A percentile compares a stretch with the other conserved stretches of the same genome.
These are phyloP conservation scores for Antitype chi DNA, from an alignment of 2,888 invertebrate genomes.

Conservation along the genomic window DNA sequence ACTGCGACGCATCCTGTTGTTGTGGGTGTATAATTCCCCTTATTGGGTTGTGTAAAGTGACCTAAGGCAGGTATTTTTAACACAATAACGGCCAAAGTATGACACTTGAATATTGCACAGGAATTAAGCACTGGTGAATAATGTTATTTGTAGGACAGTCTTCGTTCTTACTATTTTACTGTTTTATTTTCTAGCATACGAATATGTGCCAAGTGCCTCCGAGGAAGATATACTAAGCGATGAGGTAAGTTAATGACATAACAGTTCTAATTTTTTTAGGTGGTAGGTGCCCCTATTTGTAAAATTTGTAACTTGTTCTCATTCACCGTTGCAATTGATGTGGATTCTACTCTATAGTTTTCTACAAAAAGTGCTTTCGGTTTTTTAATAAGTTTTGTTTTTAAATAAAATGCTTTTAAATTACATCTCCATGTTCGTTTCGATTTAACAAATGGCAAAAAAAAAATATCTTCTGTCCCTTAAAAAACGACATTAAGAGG, in stretches of 20 bases:
- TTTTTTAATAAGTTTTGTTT: background rate
- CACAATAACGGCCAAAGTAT: constrained; percentile 53
- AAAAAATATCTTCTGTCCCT: background rate
- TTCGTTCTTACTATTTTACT: background rate
- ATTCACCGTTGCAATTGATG: background rate
- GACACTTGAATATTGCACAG: constrained; percentile 40
- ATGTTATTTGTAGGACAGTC: background rate
- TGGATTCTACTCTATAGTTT: too few relatives aligned
- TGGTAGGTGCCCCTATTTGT: background rate
- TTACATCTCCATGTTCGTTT: background rate
- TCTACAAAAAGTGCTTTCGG: too few relatives aligned
- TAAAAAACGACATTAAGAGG: background rate
- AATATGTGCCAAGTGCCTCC: constrained; percentile 96
- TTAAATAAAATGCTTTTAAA: constrained; percentile 1
- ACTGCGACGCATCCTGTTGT: constrained; percentile 59
- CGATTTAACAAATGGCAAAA: background rate
- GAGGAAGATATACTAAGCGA: constrained; percentile 96
- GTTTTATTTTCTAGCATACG: constrained; percentile 92
- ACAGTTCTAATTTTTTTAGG: background rate
- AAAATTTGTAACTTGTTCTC: background rate
- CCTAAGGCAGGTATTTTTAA: constrained; percentile 37
- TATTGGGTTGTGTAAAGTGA: constrained; percentile 21
- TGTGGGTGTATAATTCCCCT: constrained; percentile 48
- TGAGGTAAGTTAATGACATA: constrained; percentile 90
- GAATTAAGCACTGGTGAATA: constrained; percentile 44